Conservation (phyloP, 2,888 invertebrate species). For the Lasius fuliginosus region DNA sequence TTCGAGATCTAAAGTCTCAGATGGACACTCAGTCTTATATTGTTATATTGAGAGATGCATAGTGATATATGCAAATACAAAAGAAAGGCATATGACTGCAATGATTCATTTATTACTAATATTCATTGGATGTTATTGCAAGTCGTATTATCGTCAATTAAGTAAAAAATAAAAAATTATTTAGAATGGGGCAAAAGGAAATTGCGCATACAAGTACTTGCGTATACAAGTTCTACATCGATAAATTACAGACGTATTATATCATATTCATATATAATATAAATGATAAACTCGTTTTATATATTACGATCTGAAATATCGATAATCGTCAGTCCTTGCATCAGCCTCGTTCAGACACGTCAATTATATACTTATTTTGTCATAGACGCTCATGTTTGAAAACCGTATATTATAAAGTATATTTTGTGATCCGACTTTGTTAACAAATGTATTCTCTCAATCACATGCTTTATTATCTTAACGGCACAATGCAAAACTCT, state of each 20-base stretch:
- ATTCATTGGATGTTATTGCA: slow-evolving; percentile 22
- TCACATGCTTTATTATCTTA: slow-evolving; percentile 83
- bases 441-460: slow-evolving; percentile 72
- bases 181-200: not conserved
- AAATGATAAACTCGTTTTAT: slow-evolving; percentile 3
- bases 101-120: slow-evolving; percentile 44
- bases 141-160: not conserved
- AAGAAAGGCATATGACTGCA: not conserved
- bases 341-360: slow-evolving; percentile 23
- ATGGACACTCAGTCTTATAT: not conserved
- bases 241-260: slow-evolving; percentile 14
- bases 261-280: not conserved
- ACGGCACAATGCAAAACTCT: slow-evolving; percentile 74
- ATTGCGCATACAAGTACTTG: not conserved
- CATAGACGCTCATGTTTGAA: slow-evolving; percentile 54
- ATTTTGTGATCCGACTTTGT: slow-evolving; percentile 41
- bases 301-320: slow-evolving; percentile 3
- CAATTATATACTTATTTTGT: slow-evolving; percentile 41
- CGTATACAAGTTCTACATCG: not conserved
- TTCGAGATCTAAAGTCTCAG: not conserved
- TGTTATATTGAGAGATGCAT: not conserved
- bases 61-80: not conserved
- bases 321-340: not conserved
- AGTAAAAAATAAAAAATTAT: slow-evolving; percentile 2
- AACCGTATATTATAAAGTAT: slow-evolving; percentile 55